phyloP scores from a whole-genome alignment of 2,113 vertebrate species.

The Carollia perspicillata region DNA sequence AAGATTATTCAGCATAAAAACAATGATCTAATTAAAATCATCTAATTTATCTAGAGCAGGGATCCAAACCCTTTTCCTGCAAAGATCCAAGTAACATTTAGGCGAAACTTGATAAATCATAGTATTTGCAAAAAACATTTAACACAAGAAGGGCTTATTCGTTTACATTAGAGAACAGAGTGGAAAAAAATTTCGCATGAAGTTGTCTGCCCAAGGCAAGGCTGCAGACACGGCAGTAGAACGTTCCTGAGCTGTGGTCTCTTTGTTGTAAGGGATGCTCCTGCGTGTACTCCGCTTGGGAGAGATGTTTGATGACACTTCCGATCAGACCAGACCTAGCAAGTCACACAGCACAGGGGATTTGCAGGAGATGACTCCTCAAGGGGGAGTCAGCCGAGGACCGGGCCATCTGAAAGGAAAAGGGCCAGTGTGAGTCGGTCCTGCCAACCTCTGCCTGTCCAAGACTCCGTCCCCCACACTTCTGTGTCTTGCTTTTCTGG shows the following conservation, averaged over 20 bases:
- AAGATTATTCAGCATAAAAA: neutral
- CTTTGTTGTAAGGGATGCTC: neutral
- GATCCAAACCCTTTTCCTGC: neutral
- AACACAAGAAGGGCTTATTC: neutral
- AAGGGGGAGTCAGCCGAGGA: neutral
- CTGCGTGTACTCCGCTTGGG: neutral
- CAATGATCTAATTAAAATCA: neutral
- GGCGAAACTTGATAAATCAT: neutral
- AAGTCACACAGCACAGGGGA: neutral
- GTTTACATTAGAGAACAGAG: neutral
- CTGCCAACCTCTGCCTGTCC: neutral
- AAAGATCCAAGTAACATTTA: neutral
- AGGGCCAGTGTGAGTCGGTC: neutral
- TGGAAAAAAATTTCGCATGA: neutral
- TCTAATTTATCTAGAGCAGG: neutral
- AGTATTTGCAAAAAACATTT: neutral
- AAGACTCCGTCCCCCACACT: neutral
- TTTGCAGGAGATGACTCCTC: neutral
- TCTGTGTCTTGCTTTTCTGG: neutral
- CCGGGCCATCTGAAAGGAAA: neutral
- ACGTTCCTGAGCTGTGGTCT: neutral
- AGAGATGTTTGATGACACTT: neutral
- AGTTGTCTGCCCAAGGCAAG: neutral
- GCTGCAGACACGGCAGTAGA: neutral
- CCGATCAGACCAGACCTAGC: neutral